These are phyloP conservation scores for Sakesphorus luctuosus DNA, from an alignment of 2,113 vertebrate species.

Conservation along the genomic window DNA sequence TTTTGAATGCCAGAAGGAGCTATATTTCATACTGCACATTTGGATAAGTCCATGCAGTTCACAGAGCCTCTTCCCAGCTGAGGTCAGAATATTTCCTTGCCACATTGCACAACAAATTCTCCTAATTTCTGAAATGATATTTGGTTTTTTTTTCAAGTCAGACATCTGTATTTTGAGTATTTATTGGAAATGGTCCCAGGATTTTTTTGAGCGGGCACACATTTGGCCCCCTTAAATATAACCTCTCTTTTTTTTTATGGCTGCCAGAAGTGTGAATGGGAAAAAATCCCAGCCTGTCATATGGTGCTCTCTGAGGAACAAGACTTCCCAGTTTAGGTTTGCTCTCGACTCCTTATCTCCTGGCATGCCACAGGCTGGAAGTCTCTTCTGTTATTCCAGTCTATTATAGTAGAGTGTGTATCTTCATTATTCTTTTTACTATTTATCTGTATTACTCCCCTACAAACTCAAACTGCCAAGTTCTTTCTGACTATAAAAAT, in stretches of 20 bases:
- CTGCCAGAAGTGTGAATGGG: conserved; percentile 49
- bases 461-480: neutral
- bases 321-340: conserved; percentile 52
- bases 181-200: neutral
- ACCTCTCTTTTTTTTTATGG: neutral
- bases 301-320: conserved; percentile 19
- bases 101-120: neutral
- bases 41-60: neutral
- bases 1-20: neutral
- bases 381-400: neutral
- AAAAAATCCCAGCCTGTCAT: conserved; percentile 54
- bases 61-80: neutral
- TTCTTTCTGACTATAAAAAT: neutral
- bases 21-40: neutral
- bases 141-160: neutral
- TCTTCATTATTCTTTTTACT: conserved; percentile 7
- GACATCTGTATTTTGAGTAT: neutral
- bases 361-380: neutral
- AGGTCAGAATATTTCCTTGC: neutral
- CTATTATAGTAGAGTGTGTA: neutral
- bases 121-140: neutral
- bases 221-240: neutral
- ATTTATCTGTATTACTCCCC: neutral
- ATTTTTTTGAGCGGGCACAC: neutral
- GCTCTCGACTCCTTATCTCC: conserved; percentile 11